Evolutionary conservation across 2,797 vertebrate genomes (phyloP), one percentile per base, ranked within the genome.

Genomic region (Lutjanus argentimaculatus): DNA sequence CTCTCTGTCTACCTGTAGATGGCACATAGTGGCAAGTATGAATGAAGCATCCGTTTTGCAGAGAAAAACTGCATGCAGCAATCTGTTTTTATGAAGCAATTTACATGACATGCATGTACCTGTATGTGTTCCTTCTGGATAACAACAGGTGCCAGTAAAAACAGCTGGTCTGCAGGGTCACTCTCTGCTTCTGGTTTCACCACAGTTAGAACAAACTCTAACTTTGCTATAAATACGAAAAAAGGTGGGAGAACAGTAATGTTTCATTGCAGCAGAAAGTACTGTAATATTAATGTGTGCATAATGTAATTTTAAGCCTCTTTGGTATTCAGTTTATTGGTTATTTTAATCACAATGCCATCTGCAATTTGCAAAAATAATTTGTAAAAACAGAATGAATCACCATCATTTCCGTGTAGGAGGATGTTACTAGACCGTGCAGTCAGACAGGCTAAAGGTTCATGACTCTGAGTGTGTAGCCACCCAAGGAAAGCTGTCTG

Each of bases 401-500:
- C 79, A 94, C 99, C 96, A 88, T 97, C 96, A 85, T 93, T 92
- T 86, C 95, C 82, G 71, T 90, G 90, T 70, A 99, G 91, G 59
- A 95, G 92, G 87, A 98, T 82, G 58, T 70, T 83, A 79, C 94
- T 94, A 64, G 92, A 94, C 66, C 93, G 94, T 62, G 95, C 85
- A 57, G 96, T 95, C 85, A 99, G 82, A 94, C 97, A 96, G 4
- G 97, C 96, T 68, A 96, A 83, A 57, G 94, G 93, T 80, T 96
- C 93, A 21, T 96, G 94, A 82, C 96, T 84, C 78, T 94, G 96
- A 80, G 96, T 93, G 84, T 97, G 96, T 8, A 99, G 91, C 98
- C 98, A 99, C n/a, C 95, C 95, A 21, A 93, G 93, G 82, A 99
- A 99, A 17, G 95, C 94, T 59, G 92, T 90, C 92, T 95, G 97